These are phyloP conservation scores for Bettongia penicillata DNA, from an alignment of 2,113 vertebrate genomes.

Conservation along the genomic window DNA sequence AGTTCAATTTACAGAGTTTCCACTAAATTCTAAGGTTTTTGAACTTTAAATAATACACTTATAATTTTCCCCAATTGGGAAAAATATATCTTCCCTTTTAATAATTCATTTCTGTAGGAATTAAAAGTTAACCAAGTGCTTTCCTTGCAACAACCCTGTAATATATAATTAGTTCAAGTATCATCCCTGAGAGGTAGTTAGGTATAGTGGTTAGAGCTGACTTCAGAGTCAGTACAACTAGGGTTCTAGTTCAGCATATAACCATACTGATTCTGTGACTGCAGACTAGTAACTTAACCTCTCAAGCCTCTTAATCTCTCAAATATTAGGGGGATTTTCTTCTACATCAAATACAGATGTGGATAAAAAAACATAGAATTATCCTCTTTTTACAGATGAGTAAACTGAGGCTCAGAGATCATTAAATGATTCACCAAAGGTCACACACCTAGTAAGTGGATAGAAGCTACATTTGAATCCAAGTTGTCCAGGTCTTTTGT, in stretches of 20 bases:
- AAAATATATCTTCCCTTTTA: not conserved
- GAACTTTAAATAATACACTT: not conserved
- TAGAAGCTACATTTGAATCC: not conserved
- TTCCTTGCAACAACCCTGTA: not conserved
- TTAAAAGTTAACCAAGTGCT: not conserved
- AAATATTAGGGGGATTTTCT: too few relatives aligned
- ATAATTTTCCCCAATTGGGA: constrained; percentile 19
- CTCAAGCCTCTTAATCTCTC: too few relatives aligned
- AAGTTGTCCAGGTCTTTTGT: not conserved
- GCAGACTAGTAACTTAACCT: not conserved
- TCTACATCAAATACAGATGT: not conserved
- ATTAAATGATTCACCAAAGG: not conserved
- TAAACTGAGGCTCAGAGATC: not conserved
- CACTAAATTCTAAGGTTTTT: not conserved
- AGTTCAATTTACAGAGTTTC: not conserved
- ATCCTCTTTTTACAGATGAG: not conserved
- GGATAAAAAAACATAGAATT: not conserved
- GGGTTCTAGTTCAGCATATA: not conserved
- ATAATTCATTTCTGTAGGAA: not conserved
- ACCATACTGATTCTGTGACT: not conserved
- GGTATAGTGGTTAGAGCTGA: not conserved
- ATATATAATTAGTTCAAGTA: not conserved
- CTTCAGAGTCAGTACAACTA: not conserved
- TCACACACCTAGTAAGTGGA: not conserved
- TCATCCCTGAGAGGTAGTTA: not conserved